These are phyloP conservation scores for Sarcoramphus papa DNA, from an alignment of 2,797 vertebrate species.

Conservation along the genomic window DNA sequence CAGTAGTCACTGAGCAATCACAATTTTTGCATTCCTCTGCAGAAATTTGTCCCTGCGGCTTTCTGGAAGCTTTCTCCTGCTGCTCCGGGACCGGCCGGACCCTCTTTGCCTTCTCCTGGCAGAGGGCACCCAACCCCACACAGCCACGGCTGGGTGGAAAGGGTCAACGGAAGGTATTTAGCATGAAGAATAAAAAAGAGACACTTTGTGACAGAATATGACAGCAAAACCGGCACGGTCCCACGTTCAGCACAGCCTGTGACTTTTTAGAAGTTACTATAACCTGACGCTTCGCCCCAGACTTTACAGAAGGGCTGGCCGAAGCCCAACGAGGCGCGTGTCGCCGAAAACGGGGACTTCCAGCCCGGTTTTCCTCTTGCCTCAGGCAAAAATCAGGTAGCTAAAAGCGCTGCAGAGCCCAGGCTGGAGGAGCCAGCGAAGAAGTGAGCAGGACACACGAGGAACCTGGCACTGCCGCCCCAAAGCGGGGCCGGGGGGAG, in stretches of 20 bases:
- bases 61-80: not conserved
- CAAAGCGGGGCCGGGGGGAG: not conserved
- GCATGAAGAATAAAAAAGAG: not conserved
- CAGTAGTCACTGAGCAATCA: not conserved
- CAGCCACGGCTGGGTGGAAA: not conserved
- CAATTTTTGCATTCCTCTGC: too few relatives aligned
- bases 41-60: accelerated
- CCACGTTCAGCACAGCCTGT: not conserved
- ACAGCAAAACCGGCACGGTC: not conserved
- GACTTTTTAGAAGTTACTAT: not conserved
- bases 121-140: not conserved
- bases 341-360: not conserved
- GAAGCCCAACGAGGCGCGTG: accelerated
- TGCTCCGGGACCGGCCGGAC: accelerated
- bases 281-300: not conserved
- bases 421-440: not conserved
- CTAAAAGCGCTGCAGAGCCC: not conserved
- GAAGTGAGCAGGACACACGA: accelerated
- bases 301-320: not conserved
- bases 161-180: not conserved
- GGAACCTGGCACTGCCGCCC: not conserved
- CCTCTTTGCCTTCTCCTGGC: not conserved
- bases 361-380: not conserved
- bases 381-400: not conserved
- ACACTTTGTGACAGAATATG: not conserved